Evolutionary conservation across 2,888 invertebrate species (phyloP).

Genomic region (Apamea sordens): DNA sequence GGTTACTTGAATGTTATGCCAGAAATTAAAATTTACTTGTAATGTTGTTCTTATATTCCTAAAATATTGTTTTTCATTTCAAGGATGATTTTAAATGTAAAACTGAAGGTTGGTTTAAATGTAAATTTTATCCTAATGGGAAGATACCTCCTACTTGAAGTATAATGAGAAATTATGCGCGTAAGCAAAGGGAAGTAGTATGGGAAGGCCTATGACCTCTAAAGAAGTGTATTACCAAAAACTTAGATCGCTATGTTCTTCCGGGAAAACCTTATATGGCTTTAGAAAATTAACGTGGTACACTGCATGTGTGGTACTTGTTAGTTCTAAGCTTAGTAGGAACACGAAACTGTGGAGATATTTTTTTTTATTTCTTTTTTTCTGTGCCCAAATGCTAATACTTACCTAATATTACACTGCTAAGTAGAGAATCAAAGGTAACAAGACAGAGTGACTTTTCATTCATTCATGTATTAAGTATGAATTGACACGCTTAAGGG

Average conservation of each 20-base stretch:
- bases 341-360: not conserved
- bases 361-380: not conserved
- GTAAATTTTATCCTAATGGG: not conserved
- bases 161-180: constrained; percentile 8
- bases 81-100: not conserved
- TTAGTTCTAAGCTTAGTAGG: constrained; percentile 7
- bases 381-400: not conserved
- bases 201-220: constrained; percentile 20
- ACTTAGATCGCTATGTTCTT: constrained; percentile 36
- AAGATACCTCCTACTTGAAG: not conserved
- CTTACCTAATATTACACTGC: not conserved
- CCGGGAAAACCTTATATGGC: constrained; percentile 38
- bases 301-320: not conserved
- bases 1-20: not conserved
- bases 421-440: no score
- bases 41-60: not conserved
- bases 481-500: no score
- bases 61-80: not conserved
- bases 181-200: not conserved
- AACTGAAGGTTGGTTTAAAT: not conserved
- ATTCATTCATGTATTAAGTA: no score
- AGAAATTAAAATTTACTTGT: no score
- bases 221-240: constrained; percentile 25
- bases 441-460: no score
- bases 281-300: constrained; percentile 34